A percentile compares a stretch with the other conserved stretches of the same genome.
Evolutionary conservation across 2,888 invertebrate species (phyloP).

Genomic region (Drosophila stalkeri): DNA sequence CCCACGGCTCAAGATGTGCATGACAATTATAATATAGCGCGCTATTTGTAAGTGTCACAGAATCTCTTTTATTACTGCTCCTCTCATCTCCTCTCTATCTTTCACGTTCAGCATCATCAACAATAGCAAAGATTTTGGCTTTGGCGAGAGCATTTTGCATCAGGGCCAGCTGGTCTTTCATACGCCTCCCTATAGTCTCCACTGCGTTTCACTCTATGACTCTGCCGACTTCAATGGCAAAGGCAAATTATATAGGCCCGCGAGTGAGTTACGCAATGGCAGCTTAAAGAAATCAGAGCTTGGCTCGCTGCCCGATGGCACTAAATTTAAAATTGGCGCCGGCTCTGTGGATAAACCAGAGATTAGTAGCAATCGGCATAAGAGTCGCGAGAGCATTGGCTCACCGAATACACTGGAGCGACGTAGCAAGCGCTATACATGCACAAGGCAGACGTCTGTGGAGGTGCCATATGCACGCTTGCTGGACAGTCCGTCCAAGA

Average conservation of each 20-base stretch:
- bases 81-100: not conserved
- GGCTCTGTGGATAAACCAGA: slow-evolving; percentile 70
- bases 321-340: slow-evolving; percentile 79
- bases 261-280: slow-evolving; percentile 80
- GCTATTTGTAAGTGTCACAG: slow-evolving; percentile 82
- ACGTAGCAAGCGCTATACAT: slow-evolving; percentile 88
- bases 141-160: slow-evolving; percentile 96
- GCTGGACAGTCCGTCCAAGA: slow-evolving; percentile 88
- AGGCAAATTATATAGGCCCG: slow-evolving; percentile 82
- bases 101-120: slow-evolving; percentile 88
- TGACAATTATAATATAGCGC: slow-evolving; percentile 93
- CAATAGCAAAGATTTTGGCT: slow-evolving; percentile 93
- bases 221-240: slow-evolving; percentile 85
- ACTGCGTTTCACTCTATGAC: slow-evolving; percentile 91
- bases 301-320: slow-evolving; percentile 71
- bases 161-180: slow-evolving; percentile 94
- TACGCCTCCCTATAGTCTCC: slow-evolving; percentile 93
- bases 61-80: not conserved
- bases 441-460: slow-evolving; percentile 84
- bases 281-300: slow-evolving; percentile 83
- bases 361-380: slow-evolving; percentile 75
- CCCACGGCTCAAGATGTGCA: slow-evolving; percentile 92
- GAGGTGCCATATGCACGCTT: slow-evolving; percentile 92
- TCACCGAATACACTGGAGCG: slow-evolving; percentile 84
- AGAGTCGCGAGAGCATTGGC: slow-evolving; percentile 84